Conservation (phyloP, 2,113 vertebrate species). For the Rhinolophus sinicus region DNA sequence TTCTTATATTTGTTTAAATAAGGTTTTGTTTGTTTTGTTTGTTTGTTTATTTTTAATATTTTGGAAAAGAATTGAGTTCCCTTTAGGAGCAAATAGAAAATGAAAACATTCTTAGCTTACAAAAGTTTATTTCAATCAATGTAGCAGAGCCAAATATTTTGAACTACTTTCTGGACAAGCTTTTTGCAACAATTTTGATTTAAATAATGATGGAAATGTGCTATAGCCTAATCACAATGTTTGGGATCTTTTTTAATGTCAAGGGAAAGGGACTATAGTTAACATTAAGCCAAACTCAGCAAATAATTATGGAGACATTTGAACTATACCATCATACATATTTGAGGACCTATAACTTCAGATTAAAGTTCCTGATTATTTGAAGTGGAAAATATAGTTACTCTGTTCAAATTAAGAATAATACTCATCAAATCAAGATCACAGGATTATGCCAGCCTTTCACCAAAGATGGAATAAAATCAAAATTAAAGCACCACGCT, state of each 20-base stretch:
- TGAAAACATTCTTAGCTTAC: background rate
- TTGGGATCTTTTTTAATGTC: background rate
- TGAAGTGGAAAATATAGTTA: background rate
- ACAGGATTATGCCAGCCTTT: background rate
- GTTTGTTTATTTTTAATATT: background rate
- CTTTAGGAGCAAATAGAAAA: constrained; percentile 47
- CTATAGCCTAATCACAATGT: background rate
- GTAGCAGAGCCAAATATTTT: background rate
- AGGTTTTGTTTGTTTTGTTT: background rate
- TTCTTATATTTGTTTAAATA: constrained; percentile 38
- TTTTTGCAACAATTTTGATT: constrained; percentile 23
- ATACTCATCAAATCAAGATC: background rate
- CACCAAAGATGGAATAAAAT: background rate
- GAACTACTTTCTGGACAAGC: background rate
- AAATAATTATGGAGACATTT: constrained; percentile 16
- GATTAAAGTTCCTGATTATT: background rate
- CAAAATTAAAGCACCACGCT: background rate
- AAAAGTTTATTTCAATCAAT: constrained; percentile 47
- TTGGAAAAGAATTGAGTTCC: background rate
- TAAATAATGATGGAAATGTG: constrained; percentile 12
- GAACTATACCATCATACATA: background rate
- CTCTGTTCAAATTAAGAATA: background rate
- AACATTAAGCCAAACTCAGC: constrained; percentile 3
- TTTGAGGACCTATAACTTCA: background rate
- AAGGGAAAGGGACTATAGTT: background rate